phyloP scores from a whole-genome alignment of 2,113 vertebrate genomes.

The Archilochus colubris region DNA sequence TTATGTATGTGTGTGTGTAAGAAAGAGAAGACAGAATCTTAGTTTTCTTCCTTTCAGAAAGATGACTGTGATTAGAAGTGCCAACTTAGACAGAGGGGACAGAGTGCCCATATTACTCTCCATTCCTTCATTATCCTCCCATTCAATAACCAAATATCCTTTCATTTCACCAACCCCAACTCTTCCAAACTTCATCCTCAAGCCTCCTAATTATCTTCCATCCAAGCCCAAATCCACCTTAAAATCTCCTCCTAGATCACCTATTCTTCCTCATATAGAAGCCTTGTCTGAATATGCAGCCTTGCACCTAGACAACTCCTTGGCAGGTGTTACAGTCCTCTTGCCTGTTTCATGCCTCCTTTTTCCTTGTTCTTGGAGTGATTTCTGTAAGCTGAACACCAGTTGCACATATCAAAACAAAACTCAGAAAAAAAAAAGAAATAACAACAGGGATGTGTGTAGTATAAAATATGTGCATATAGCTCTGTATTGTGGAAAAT shows the following conservation, averaged over 20 bases:
- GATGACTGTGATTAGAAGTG: neutral
- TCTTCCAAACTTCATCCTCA: neutral
- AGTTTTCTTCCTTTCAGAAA: neutral
- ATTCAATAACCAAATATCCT: neutral
- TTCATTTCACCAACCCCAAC: neutral
- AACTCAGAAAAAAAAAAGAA: neutral
- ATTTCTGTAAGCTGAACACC: conserved; percentile 7
- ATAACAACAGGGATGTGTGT: neutral
- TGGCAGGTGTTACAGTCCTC: neutral
- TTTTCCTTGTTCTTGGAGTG: neutral
- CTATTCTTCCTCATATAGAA: neutral
- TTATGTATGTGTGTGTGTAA: neutral
- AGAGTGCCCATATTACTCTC: neutral
- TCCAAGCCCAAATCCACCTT: neutral
- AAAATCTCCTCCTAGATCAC: neutral
- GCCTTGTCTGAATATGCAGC: neutral
- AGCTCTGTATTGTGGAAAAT: conserved; percentile 47
- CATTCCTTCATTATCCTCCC: neutral
- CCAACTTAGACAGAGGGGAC: neutral
- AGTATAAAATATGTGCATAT: conserved; percentile 24
- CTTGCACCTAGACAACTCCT: neutral
- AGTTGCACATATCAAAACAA: conserved; percentile 26
- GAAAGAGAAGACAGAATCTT: neutral
- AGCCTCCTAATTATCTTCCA: neutral
- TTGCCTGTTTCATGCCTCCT: neutral